phyloP scores from a whole-genome alignment of 2,888 invertebrate genomes.

The Ommatoiulus sabulosus region DNA sequence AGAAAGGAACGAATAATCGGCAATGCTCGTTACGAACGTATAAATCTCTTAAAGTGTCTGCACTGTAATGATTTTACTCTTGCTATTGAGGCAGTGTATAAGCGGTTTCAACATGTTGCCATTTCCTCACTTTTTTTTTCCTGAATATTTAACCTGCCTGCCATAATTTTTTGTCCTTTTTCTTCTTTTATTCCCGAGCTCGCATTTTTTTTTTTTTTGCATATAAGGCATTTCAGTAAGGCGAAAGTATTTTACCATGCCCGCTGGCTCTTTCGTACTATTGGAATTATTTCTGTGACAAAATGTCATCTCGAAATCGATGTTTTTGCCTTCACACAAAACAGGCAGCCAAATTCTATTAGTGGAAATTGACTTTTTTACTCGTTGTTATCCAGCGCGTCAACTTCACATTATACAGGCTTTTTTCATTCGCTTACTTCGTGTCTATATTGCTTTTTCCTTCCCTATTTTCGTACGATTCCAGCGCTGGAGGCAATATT shows the following conservation, averaged over 20 bases:
- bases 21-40: too few relatives aligned
- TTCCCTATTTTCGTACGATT: conserved; percentile 21
- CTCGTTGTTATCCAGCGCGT: conserved; percentile 50
- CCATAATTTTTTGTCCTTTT: background rate
- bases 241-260: conserved; percentile 25
- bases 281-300: conserved; percentile 50
- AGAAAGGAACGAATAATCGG: too few relatives aligned
- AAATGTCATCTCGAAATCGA: conserved; percentile 51
- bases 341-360: conserved; percentile 53
- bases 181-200: conserved; percentile 20
- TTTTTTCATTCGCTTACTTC: conserved; percentile 32
- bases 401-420: conserved; percentile 52
- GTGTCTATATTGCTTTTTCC: conserved; percentile 34
- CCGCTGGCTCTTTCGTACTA: conserved; percentile 33
- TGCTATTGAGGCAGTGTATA: background rate
- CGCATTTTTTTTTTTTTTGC: conserved; percentile 42
- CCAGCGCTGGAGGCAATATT: conserved; percentile 32
- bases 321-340: conserved; percentile 52
- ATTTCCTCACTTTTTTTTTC: background rate
- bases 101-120: conserved; percentile 31
- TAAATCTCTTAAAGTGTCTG: background rate
- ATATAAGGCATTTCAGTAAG: background rate
- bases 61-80: background rate
- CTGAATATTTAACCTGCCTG: conserved; percentile 47
- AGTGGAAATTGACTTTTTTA: conserved; percentile 53